These are phyloP conservation scores for Apaloderma vittatum DNA, from an alignment of 2,113 vertebrate genomes.

Conservation along the genomic window DNA sequence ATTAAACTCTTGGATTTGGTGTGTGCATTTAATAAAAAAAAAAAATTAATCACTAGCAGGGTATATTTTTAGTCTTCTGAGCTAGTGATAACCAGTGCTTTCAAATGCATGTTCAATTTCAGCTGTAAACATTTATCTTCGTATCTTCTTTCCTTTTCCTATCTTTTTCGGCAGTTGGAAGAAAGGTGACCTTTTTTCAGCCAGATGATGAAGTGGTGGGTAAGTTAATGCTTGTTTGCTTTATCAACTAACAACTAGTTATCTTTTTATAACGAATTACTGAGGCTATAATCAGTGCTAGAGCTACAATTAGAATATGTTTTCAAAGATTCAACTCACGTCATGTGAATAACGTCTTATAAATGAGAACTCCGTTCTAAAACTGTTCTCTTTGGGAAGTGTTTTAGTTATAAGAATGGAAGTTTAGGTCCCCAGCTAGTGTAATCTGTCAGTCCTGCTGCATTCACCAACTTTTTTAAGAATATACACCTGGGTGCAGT, in stretches of 20 bases:
- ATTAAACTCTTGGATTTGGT: neutral
- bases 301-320: neutral
- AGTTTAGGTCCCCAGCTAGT: neutral
- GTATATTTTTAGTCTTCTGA: neutral
- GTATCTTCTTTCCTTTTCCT: neutral
- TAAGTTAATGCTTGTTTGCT: conserved; percentile 74
- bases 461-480: neutral
- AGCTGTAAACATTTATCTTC: neutral
- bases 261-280: neutral
- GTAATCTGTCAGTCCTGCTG: neutral
- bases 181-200: conserved; percentile 92
- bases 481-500: neutral
- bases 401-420: neutral
- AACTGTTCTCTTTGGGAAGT: neutral
- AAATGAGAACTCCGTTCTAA: neutral
- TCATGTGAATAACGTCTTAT: neutral
- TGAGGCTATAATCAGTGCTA: neutral
- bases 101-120: neutral
- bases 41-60: neutral
- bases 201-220: conserved; percentile 93
- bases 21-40: neutral
- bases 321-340: neutral
- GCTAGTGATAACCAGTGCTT: neutral
- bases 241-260: neutral
- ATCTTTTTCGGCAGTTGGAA: conserved; percentile 82